Evolutionary conservation across 2,888 invertebrate genomes (phyloP).

Genomic region (Leucophenga montana): DNA sequence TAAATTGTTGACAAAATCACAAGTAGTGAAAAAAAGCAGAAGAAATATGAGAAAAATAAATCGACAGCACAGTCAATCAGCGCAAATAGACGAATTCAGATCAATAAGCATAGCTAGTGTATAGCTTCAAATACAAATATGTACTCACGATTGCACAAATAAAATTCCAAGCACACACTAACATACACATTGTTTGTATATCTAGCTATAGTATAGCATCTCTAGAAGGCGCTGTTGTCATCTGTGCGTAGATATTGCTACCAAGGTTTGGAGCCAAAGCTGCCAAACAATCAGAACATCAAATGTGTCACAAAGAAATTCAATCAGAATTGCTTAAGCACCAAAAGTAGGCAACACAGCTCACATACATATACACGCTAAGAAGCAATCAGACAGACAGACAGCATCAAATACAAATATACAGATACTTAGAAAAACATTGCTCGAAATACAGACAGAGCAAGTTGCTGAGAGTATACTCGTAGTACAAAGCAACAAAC

Average conservation of each 20-base stretch:
- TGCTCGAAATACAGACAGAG: too few relatives aligned
- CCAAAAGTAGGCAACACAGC: neutral
- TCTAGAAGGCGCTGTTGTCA: neutral
- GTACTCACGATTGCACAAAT: too few relatives aligned
- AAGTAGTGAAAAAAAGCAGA: neutral
- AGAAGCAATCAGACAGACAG: too few relatives aligned
- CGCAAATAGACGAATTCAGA: conserved; percentile 24
- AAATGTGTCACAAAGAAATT: conserved; percentile 51
- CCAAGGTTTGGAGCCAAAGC: conserved; percentile 8
- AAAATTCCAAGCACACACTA: too few relatives aligned
- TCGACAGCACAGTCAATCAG: conserved; percentile 32
- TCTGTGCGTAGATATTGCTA: neutral
- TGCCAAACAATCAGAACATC: conserved; percentile 52
- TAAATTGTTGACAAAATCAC: neutral
- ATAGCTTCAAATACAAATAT: too few relatives aligned
- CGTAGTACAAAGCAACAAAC: too few relatives aligned
- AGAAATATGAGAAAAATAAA: conserved; percentile 17
- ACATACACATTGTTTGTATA: too few relatives aligned
- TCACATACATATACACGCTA: conserved; percentile 6
- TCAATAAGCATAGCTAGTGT: conserved; percentile 47
- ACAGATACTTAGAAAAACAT: too few relatives aligned
- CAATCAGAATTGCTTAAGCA: conserved; percentile 52
- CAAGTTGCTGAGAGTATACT: too few relatives aligned
- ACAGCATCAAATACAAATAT: too few relatives aligned
- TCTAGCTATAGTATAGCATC: neutral